Evolutionary conservation across 1,140 invertebrate species (phyloP).

Genomic region (Bombyx mandarina): DNA sequence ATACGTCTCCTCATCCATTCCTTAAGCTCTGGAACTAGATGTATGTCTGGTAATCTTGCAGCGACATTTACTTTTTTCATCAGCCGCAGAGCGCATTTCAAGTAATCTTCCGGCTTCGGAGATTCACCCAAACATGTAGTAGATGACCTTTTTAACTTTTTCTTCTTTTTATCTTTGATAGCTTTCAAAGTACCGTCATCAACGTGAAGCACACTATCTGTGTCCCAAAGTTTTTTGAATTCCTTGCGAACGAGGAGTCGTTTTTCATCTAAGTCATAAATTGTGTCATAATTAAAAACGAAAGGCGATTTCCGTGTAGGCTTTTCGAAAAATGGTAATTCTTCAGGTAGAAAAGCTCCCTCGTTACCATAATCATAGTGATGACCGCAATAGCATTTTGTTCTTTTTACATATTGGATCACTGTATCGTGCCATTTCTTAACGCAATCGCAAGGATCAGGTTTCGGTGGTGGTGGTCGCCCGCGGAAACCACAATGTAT

Average conservation of each 20-base stretch:
- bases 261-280: constrained; percentile 46
- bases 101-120: constrained; percentile 45
- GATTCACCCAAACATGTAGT: constrained; percentile 39
- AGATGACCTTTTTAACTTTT: constrained; percentile 36
- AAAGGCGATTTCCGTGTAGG: constrained; percentile 28
- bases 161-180: constrained; percentile 44
- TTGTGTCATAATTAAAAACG: constrained; percentile 49
- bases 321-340: constrained; percentile 45
- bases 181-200: constrained; percentile 22
- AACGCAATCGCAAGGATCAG: constrained; percentile 48
- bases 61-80: constrained; percentile 45
- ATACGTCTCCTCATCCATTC: constrained; percentile 59
- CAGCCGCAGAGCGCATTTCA: constrained; percentile 41
- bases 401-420: constrained; percentile 38
- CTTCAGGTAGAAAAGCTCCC: constrained; percentile 35
- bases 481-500: constrained; percentile 46
- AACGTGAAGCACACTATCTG: constrained; percentile 44
- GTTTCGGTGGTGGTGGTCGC: constrained; percentile 29
- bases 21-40: constrained; percentile 45
- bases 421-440: constrained; percentile 41
- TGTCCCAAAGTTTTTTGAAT: constrained; percentile 53
- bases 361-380: constrained; percentile 51
- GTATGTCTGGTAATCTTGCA: constrained; percentile 46
- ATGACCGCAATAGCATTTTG: constrained; percentile 52
- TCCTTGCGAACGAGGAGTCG: constrained; percentile 38